Base-by-base conservation (phyloP, 2,797 vertebrate genomes). In the Liasis olivaceus region DNA sequence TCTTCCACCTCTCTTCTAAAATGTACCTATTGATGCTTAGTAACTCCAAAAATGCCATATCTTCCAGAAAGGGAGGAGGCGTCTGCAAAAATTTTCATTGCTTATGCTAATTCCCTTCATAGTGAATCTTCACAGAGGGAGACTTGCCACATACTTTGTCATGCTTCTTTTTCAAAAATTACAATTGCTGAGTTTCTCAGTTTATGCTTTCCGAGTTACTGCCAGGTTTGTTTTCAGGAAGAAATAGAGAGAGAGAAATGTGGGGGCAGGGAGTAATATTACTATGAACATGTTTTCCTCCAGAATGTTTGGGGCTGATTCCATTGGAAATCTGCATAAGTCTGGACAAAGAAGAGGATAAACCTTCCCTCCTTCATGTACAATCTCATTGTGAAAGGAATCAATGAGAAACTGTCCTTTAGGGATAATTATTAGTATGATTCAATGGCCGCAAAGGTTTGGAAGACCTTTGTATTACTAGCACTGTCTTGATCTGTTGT, bases 1-100 rank as follows among this genome's bases (percentile, higher is more conserved):
- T 81, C 59, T 92, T 90, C 22, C 28, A 85, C 60, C 90, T 96
- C 94, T 93, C 94, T 94, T 95, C 89, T 87, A 94, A 89, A 96
- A 94, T 95, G 95, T 97, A 96, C 96, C 96, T 97, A 95, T 96
- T 95, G 94, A 94, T 95, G 95, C 93, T 95, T 96, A 96, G 95
- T 95, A 95, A 96, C 96, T 96, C 97, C 96, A 97, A 97, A 97
- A 95, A 91, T 95, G 96, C 94, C 93, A 87, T 87, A 42, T 95
- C 88, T 95, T 95, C 93, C 81, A 93, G 96, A 94, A 96, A 58
- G 84, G 94, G 94, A 95, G 93, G 93, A 92, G 66, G 72, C 89
- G 89, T 96, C 96, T 96, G 97, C 96, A 97, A 97, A 97, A 97
- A 87, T 93, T 96, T 96, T 90, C 94, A 36, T 59, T 91, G 20